These are phyloP conservation scores for Hemicentrotus pulcherrimus DNA, from an alignment of 35 echinoderm and acorn worm species.

Conservation along the genomic window DNA sequence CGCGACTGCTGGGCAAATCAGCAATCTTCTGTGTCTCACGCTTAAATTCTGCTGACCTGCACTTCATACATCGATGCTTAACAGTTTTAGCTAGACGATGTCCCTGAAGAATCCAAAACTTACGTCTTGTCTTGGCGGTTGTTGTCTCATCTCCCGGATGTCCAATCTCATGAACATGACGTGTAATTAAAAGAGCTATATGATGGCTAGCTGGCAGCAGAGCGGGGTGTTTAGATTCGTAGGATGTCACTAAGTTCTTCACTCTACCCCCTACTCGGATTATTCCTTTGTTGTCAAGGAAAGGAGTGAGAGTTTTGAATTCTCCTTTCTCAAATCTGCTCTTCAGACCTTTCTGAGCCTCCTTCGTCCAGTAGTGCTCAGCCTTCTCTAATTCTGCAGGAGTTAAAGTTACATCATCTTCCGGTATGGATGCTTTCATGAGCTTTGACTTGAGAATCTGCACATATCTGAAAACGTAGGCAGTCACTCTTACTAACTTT, in stretches of 20 bases:
- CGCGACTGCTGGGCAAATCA: conserved; percentile 49
- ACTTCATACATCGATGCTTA: conserved; percentile 64
- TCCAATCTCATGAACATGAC: conserved; percentile 51
- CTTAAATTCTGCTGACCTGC: conserved; percentile 47
- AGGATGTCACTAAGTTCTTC: conserved; percentile 55
- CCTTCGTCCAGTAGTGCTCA: conserved; percentile 55
- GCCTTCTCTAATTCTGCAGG: too few relatives aligned
- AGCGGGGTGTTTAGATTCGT: conserved; percentile 58
- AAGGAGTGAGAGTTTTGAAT: conserved; percentile 70
- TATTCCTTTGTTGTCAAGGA: conserved; percentile 43
- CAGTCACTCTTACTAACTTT: conserved; percentile 75
- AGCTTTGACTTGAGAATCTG: conserved; percentile 54
- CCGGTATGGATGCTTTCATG: neutral
- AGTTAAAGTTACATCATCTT: too few relatives aligned
- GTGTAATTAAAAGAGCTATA: conserved; percentile 61
- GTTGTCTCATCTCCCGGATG: conserved; percentile 63
- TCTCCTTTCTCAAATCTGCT: conserved; percentile 42
- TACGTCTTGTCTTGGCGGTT: conserved; percentile 53
- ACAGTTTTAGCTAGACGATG: conserved; percentile 58
- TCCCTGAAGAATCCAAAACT: conserved; percentile 63
- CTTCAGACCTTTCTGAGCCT: conserved; percentile 69
- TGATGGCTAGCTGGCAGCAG: conserved; percentile 56
- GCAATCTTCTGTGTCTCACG: conserved; percentile 57
- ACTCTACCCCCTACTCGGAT: conserved; percentile 69
- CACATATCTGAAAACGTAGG: conserved; percentile 74